Base-by-base conservation (phyloP, 2,113 vertebrate genomes). In the Peromyscus maniculatus region DNA sequence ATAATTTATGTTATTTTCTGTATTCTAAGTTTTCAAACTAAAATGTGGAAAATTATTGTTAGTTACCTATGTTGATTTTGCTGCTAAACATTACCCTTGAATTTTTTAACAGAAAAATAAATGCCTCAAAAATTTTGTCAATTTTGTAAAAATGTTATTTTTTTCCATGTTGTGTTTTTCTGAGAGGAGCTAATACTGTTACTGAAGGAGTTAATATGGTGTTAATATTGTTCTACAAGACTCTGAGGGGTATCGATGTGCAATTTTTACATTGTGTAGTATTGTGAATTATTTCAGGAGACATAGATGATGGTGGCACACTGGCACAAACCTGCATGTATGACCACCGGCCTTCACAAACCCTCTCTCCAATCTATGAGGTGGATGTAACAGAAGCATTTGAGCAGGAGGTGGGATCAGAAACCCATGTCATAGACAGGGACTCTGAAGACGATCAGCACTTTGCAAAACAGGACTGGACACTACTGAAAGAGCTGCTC, bases 251-350 rank as follows among this genome's bases (percentile, higher is more conserved):
- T 91, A 98, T 93, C 97, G 97, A 98, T 96, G 98, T 98, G 97
- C 99, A 98, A 98, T 98, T 99, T 99, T 99, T 99, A 99, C 99
- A 99, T 99, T 99, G 99, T 99, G 98, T 99, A 99, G 99, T 99
- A 99, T 99, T 99, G 99, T 99, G 99, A 99, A 99, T 99, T 99
- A 99, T 99, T 99, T 99, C 99, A 99, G 99, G 99, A 99, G 98
- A 99, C 99, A 99, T 99, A 99, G 99, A 99, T 99, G 99, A 99
- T 99, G 99, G 99, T 99, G 99, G 99, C 98, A 99, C 99, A 99
- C 98, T 99, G 99, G 99, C 99, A 99, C 99, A 99, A 99, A 99
- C 97, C 99, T 98, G 99, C 99, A 99, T 99, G 98, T 99, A 98
- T 99, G 99, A 99, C 94, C 99, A 99, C 97, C 99, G 99, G 90